Evolutionary conservation across 2,888 invertebrate genomes (phyloP), one percentile per base, ranked within the genome.

Genomic region (Habroteleia sp.): DNA sequence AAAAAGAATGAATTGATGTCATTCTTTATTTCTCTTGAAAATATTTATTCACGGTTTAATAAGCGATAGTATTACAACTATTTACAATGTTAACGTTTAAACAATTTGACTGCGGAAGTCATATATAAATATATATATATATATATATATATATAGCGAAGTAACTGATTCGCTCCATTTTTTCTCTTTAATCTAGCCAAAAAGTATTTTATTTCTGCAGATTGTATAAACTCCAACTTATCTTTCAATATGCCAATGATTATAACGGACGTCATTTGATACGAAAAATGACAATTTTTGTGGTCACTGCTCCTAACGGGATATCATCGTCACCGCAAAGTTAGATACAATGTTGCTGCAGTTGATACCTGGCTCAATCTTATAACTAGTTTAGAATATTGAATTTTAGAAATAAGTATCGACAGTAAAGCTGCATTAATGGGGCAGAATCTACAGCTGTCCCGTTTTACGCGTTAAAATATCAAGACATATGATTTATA

Each of bases 251-350:
- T 20, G 14, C 6, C 41, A 14, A 41, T 13, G 41, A 56, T 29
- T 31, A 41, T 41, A 60, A 60, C 60, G 60, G 60, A 48, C 17
- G 7, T 27, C 17, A 37, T 62, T 62, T 39, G 20, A 48, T 58
- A 10, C 27, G 4, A 41, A 63, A 63, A 50, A 63, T 37, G 39
- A 37, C 29, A 62, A 62, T 48, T 62, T 62, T 62, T 62, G 50
- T 63, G 63, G 50, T 63, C 50, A 63, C 33, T 63, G 50, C 50
- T 33, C 50, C 65, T 54, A 66, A 66, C 65, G 65, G 65, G 37
- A 66, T 29, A 10, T 8, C 27, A 7, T 23, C 23, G 23, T 48
- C 33, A 27, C 52, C 52, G 44, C 65, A 54, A 46, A 66, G 20
- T 46, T 46, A 16, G 17, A 20, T n/a, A 66, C 65, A 29, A 44